These are phyloP conservation scores for Gambusia holbrooki DNA, from an alignment of 2,113 vertebrate genomes.

Conservation along the genomic window DNA sequence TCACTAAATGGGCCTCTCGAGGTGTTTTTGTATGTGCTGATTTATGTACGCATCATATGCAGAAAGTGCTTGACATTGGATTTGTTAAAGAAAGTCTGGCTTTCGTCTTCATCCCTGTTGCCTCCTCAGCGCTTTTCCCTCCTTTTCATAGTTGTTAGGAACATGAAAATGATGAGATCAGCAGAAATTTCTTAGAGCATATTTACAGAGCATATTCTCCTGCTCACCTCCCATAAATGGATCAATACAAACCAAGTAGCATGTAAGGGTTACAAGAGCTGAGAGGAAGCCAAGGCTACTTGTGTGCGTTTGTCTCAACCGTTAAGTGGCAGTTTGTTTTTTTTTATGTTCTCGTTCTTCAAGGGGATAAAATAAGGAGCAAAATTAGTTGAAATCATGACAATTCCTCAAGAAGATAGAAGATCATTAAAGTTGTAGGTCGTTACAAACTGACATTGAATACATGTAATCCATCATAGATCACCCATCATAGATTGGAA, in stretches of 20 bases:
- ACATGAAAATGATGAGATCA: conserved; percentile 59
- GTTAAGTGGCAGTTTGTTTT: conserved; percentile 8
- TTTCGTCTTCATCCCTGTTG: conserved; percentile 49
- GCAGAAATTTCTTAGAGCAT: conserved; percentile 63
- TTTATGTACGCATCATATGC: conserved; percentile 37
- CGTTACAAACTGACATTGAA: conserved; percentile 14
- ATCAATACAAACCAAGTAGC: conserved; percentile 71
- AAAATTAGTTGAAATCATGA: background rate
- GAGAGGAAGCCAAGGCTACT: conserved; percentile 19
- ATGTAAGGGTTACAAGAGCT: conserved; percentile 54
- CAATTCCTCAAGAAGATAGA: background rate
- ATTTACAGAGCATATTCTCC: conserved; percentile 70
- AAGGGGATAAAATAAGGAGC: conserved; percentile 3
- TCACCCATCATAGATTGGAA: conserved; percentile 7
- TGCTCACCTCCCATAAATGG: conserved; percentile 40
- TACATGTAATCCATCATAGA: conserved; percentile 12
- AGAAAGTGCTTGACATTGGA: conserved; percentile 60
- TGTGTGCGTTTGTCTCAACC: conserved; percentile 16
- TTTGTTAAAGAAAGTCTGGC: conserved; percentile 59
- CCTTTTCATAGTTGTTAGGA: conserved; percentile 65
- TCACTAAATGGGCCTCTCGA: conserved; percentile 6
- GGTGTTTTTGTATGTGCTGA: conserved; percentile 5
- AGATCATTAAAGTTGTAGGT: conserved; percentile 29
- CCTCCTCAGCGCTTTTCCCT: conserved; percentile 72
- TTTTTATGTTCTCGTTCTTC: background rate